phyloP scores from a whole-genome alignment of 2,888 invertebrate species.

The Arenicola marina region DNA sequence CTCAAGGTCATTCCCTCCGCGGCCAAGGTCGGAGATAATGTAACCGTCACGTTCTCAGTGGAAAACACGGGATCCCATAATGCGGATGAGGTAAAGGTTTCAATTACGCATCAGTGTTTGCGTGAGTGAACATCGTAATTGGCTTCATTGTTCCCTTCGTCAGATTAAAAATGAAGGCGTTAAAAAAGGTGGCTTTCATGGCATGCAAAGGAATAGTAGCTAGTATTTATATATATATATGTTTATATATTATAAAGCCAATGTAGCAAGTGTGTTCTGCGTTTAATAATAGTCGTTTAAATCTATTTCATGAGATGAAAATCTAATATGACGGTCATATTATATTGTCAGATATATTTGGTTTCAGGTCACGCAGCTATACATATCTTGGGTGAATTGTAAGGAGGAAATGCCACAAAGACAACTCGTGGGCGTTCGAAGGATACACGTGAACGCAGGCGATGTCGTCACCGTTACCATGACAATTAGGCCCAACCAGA shows the following conservation, averaged over 20 bases:
- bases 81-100: slow-evolving; percentile 48
- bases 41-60: slow-evolving; percentile 38
- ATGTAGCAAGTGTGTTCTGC: background rate
- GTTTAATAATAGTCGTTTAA: background rate
- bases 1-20: slow-evolving; percentile 18
- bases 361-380: slow-evolving; percentile 47
- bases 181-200: too few relatives aligned
- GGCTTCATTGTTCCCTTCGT: too few relatives aligned
- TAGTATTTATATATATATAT: too few relatives aligned
- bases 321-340: background rate
- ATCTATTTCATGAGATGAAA: background rate
- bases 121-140: too few relatives aligned
- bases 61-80: slow-evolving; percentile 42
- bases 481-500: slow-evolving; percentile 33
- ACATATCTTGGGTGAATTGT: slow-evolving; percentile 43
- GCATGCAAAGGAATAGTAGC: too few relatives aligned
- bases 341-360: background rate
- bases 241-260: background rate
- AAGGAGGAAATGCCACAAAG: slow-evolving; percentile 37
- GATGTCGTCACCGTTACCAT: slow-evolving; percentile 22
- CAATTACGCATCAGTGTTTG: too few relatives aligned
- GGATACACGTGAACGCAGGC: slow-evolving; percentile 13
- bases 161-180: too few relatives aligned
- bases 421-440: slow-evolving; percentile 43
- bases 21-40: slow-evolving; percentile 35